phyloP scores from a whole-genome alignment of 2,113 vertebrate species.

The Bos javanicus region DNA sequence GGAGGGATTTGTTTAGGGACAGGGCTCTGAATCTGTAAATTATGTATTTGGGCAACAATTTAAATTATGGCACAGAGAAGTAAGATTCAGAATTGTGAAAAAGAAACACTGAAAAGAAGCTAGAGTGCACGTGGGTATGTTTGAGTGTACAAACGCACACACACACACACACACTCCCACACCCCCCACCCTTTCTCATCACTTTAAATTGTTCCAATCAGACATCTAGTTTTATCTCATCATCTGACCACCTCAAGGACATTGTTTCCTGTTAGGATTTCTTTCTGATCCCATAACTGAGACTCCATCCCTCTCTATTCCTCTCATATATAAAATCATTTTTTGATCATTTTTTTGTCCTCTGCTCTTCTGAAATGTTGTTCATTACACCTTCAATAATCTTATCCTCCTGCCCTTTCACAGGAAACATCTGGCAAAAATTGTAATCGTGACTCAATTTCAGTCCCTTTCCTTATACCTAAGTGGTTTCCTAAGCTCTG shows the following conservation, averaged over 20 bases:
- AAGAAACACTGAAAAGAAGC: background rate
- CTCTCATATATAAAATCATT: background rate
- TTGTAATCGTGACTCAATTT: background rate
- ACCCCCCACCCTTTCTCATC: background rate
- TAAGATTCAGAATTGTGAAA: background rate
- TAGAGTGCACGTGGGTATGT: background rate
- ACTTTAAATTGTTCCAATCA: background rate
- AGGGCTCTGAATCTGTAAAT: background rate
- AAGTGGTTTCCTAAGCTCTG: background rate
- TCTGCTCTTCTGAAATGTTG: background rate
- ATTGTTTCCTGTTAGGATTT: background rate
- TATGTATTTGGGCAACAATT: background rate
- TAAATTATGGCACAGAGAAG: background rate
- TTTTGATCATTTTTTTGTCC: background rate
- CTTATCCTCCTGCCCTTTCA: background rate
- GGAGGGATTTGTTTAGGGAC: background rate
- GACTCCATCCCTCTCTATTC: background rate
- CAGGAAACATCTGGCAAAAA: background rate
- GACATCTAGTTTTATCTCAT: background rate
- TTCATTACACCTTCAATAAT: background rate
- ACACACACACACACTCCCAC: background rate
- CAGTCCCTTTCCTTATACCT: background rate
- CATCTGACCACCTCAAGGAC: background rate
- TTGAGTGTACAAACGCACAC: fast-evolving
- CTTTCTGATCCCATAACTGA: background rate